Evolutionary conservation across 2,113 vertebrate species (phyloP).

Genomic region (Pardalotus punctatus): DNA sequence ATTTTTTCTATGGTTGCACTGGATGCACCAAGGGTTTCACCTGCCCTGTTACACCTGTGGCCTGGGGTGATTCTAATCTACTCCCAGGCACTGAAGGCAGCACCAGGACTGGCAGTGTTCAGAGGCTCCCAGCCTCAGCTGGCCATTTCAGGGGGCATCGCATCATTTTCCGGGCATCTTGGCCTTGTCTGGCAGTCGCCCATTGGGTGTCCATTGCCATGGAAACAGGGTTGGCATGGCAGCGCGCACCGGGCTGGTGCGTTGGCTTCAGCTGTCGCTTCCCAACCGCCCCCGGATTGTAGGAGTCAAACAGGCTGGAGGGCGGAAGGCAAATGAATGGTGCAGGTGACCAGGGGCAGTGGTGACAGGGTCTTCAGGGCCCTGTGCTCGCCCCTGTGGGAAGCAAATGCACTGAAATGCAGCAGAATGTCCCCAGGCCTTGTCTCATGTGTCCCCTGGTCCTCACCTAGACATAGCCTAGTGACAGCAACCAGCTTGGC

Average conservation of each 20-base stretch:
- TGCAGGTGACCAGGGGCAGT: background rate
- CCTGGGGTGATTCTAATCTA: rapidly evolving
- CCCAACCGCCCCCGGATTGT: conserved; percentile 13
- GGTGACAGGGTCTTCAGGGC: background rate
- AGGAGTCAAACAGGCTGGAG: conserved; percentile 1
- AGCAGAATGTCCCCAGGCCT: rapidly evolving
- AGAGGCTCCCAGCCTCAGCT: background rate
- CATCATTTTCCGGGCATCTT: background rate
- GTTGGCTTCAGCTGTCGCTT: conserved; percentile 50
- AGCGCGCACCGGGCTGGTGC: conserved; percentile 4
- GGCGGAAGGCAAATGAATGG: rapidly evolving
- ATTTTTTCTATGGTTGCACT: background rate
- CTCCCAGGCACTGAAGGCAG: background rate
- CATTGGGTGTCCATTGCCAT: conserved; percentile 54
- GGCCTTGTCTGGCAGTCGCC: conserved; percentile 17
- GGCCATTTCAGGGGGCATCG: background rate
- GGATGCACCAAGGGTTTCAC: background rate
- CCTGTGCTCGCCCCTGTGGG: rapidly evolving
- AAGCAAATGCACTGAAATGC: rapidly evolving
- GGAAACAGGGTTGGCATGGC: conserved; percentile 65
- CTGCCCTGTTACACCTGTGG: rapidly evolving
- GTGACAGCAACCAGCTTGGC: background rate
- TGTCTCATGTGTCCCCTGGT: rapidly evolving
- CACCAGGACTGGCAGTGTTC: rapidly evolving
- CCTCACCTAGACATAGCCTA: background rate